These are phyloP conservation scores for Spodoptera picta DNA, from an alignment of 2,888 invertebrate species.

Conservation along the genomic window DNA sequence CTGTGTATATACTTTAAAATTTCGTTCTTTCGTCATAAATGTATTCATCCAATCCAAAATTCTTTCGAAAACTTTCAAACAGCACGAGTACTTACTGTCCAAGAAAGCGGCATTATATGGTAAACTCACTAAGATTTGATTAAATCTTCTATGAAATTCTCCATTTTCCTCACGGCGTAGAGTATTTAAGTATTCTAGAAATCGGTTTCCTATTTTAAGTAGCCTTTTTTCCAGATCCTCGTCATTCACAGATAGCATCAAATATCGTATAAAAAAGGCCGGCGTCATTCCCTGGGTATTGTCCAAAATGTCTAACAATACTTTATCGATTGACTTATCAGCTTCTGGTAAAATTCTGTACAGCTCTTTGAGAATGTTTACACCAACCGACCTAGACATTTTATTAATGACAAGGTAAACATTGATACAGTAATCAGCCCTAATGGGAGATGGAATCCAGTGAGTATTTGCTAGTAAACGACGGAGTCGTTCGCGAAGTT, in stretches of 20 bases:
- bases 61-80: conserved; percentile 66
- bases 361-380: conserved; percentile 57
- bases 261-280: conserved; percentile 65
- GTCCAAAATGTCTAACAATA: conserved; percentile 49
- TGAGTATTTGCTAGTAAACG: conserved; percentile 38
- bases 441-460: conserved; percentile 59
- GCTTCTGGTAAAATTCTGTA: conserved; percentile 58
- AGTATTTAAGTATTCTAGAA: conserved; percentile 59
- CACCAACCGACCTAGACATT: conserved; percentile 39
- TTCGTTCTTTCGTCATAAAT: conserved; percentile 63
- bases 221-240: conserved; percentile 57
- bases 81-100: conserved; percentile 59
- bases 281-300: conserved; percentile 35
- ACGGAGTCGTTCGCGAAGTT: conserved; percentile 32
- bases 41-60: conserved; percentile 63
- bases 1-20: conserved; percentile 62
- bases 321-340: conserved; percentile 51
- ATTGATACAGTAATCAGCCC: conserved; percentile 64
- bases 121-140: conserved; percentile 57
- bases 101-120: conserved; percentile 68
- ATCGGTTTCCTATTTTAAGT: conserved; percentile 58
- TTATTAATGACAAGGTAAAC: conserved; percentile 59
- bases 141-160: conserved; percentile 25
- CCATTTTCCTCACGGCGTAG: conserved; percentile 11
- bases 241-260: conserved; percentile 63